Conservation (phyloP, 92 coral and sea anemone genomes). For the Galaxea fascicularis region DNA sequence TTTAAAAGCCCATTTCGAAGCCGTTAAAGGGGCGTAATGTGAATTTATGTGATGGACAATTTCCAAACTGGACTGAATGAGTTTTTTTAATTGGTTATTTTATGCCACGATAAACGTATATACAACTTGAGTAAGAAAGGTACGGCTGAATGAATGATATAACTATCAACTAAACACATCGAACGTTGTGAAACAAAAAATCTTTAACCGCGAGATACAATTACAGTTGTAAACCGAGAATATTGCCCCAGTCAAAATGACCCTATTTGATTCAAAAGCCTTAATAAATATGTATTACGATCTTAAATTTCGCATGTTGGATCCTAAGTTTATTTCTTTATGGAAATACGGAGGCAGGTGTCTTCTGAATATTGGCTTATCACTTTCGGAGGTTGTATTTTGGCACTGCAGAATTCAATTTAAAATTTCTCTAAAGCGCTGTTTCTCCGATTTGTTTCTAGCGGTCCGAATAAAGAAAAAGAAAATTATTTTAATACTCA, state of each 20-base stretch:
- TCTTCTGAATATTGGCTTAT: constrained; percentile 13
- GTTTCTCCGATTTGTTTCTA: neutral
- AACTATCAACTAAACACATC: neutral
- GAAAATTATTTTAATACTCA: neutral
- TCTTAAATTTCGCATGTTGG: constrained; percentile 39
- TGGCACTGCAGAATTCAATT: constrained; percentile 11
- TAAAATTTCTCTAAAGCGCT: neutral
- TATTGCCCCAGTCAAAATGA: constrained; percentile 23
- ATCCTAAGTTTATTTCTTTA: neutral
- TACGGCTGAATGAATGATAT: neutral
- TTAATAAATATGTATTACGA: constrained; percentile 39
- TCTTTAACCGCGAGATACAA: neutral
- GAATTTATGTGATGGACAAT: constrained; percentile 20
- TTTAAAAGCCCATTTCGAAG: constrained; percentile 43
- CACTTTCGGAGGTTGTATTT: constrained; percentile 22
- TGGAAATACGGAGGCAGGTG: constrained; percentile 34
- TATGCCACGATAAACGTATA: neutral
- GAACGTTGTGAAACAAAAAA: neutral
- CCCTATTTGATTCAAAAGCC: constrained; percentile 5
- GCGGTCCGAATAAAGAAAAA: constrained; percentile 14
- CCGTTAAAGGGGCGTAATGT: constrained; percentile 20
- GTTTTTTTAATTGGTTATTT: constrained; percentile 30
- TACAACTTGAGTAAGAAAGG: neutral
- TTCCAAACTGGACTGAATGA: constrained; percentile 15
- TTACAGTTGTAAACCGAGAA: neutral